These are phyloP conservation scores for Ormyrus rosae DNA, from an alignment of 2,888 invertebrate genomes.

Conservation along the genomic window DNA sequence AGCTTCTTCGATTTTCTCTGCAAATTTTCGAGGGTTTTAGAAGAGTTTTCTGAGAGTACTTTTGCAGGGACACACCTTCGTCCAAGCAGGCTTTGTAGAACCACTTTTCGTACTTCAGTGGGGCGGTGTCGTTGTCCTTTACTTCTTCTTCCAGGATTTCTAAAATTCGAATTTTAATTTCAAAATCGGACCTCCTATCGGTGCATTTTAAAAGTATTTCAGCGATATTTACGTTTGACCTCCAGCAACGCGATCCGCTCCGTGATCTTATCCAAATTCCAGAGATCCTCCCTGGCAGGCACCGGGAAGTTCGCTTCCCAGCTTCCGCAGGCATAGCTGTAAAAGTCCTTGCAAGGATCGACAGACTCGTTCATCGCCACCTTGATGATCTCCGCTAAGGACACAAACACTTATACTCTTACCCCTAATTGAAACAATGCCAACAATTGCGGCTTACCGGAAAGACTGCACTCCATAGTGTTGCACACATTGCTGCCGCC, in stretches of 20 bases:
- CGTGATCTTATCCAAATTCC: slow-evolving; percentile 18
- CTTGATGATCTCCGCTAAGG: too few relatives aligned
- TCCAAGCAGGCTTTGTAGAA: slow-evolving; percentile 38
- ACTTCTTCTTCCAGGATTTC: slow-evolving; percentile 37
- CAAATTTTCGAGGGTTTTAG: background rate
- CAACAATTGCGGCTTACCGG: too few relatives aligned
- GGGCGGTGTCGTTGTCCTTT: background rate
- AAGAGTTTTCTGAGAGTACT: background rate
- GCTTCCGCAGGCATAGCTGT: too few relatives aligned
- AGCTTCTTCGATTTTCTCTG: slow-evolving; percentile 35
- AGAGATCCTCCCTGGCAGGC: slow-evolving; percentile 1
- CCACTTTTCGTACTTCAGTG: slow-evolving; percentile 28
- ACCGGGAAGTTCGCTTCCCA: slow-evolving; percentile 4
- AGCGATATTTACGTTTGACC: slow-evolving; percentile 11
- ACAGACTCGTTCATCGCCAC: slow-evolving; percentile 13
- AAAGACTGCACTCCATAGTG: too few relatives aligned
- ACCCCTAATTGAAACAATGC: too few relatives aligned
- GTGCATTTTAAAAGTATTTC: background rate
- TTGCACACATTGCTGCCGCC: too few relatives aligned
- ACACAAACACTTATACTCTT: too few relatives aligned
- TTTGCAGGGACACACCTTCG: background rate
- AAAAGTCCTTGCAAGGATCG: slow-evolving; percentile 12
- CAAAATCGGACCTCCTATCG: background rate
- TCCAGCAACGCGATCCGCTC: background rate
- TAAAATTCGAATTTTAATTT: background rate